A percentile compares a stretch with the other conserved stretches of the same genome.
These are phyloP conservation scores for Podarcis cretensis DNA, from an alignment of 2,113 vertebrate species.

Conservation along the genomic window DNA sequence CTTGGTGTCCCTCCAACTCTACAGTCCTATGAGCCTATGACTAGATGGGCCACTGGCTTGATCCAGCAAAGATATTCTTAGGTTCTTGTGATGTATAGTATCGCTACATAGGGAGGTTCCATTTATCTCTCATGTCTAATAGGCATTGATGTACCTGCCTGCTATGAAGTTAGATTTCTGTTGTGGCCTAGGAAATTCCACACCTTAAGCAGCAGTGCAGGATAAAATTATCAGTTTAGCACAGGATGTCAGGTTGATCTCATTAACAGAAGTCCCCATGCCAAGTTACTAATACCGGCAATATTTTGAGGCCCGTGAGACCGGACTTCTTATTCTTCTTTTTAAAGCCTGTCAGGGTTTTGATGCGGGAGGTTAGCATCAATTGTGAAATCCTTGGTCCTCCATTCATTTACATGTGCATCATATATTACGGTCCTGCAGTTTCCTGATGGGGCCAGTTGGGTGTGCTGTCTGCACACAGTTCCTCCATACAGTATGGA, in stretches of 20 bases:
- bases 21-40: no score
- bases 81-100: not conserved
- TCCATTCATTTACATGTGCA: not conserved
- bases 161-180: not conserved
- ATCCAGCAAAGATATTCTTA: not conserved
- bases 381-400: not conserved
- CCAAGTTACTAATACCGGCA: not conserved
- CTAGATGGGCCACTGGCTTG: not conserved
- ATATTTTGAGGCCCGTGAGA: not conserved
- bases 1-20: no score
- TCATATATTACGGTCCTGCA: conserved; percentile 18
- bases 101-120: not conserved
- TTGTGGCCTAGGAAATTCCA: not conserved
- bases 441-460: conserved; percentile 62
- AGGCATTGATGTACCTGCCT: not conserved
- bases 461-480: conserved; percentile 69
- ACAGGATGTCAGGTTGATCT: not conserved
- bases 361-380: accelerated
- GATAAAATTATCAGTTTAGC: not conserved
- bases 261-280: not conserved
- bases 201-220: not conserved
- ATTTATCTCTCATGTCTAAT: not conserved
- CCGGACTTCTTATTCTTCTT: no score
- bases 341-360: not conserved
- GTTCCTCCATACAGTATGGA: conserved; percentile 18